Evolutionary conservation across 2,113 vertebrate species (phyloP).

Genomic region (Osmerus mordax): DNA sequence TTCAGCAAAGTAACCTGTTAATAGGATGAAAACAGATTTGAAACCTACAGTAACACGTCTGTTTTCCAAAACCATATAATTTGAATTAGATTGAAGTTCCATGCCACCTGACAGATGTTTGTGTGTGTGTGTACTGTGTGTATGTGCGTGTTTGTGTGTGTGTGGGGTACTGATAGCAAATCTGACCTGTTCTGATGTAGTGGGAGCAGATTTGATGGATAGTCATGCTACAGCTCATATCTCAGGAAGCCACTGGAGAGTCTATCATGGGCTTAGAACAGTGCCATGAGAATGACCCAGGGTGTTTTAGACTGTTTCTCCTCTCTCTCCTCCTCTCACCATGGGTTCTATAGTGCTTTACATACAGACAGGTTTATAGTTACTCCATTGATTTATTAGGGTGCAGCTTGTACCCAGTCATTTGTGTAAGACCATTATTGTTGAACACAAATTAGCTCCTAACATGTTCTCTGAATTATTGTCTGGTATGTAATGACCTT

Average conservation of each 20-base stretch:
- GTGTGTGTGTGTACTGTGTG: background rate
- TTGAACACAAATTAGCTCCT: slow-evolving; percentile 62
- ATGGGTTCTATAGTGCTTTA: slow-evolving; percentile 7
- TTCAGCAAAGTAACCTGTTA: no score
- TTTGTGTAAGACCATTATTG: slow-evolving; percentile 48
- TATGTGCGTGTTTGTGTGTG: slow-evolving; percentile 6
- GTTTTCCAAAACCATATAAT: no score
- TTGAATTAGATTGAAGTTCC: background rate
- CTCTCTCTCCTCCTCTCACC: background rate
- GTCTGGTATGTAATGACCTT: slow-evolving; percentile 55
- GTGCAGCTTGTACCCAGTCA: slow-evolving; percentile 30
- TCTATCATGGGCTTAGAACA: slow-evolving; percentile 33
- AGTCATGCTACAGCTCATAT: slow-evolving; percentile 51
- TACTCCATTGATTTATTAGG: slow-evolving; percentile 34
- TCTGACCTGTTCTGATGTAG: slow-evolving; percentile 35
- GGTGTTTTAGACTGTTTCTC: slow-evolving; percentile 13
- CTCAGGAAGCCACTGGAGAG: slow-evolving; percentile 44
- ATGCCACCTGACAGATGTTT: background rate
- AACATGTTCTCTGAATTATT: slow-evolving; percentile 50
- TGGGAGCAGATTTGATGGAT: slow-evolving; percentile 49
- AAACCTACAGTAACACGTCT: no score
- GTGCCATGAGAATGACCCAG: slow-evolving; percentile 23
- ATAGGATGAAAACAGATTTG: no score
- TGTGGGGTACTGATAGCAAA: slow-evolving; percentile 22
- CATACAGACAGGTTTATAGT: slow-evolving; percentile 23